These are phyloP conservation scores for Phacellophora camtschatica DNA, from an alignment of 30 jellyfish, hydroid and myxozoan genomes.

Conservation along the genomic window DNA sequence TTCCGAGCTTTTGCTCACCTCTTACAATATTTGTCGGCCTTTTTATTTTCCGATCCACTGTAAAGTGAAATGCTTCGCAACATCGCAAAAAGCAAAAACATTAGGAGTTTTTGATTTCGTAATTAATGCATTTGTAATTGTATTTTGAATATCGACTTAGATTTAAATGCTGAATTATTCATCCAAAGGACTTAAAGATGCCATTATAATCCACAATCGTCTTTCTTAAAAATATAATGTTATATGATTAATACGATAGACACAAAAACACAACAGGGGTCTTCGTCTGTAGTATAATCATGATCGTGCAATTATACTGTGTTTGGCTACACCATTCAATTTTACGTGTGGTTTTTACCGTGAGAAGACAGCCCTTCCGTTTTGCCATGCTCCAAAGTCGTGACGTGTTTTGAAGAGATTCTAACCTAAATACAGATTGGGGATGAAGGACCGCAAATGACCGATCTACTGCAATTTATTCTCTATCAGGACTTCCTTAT, in stretches of 20 bases:
- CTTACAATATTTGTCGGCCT: too few species aligned
- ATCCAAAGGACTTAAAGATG: slow-evolving; percentile 23
- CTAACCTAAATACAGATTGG: neutral
- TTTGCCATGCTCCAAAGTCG: slow-evolving; percentile 17
- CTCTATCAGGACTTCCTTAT: slow-evolving; percentile 8
- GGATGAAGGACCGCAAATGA: neutral
- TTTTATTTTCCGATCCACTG: too few species aligned
- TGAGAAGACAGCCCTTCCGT: slow-evolving; percentile 20
- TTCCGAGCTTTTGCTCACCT: too few species aligned
- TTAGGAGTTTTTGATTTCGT: too few species aligned
- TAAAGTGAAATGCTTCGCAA: too few species aligned
- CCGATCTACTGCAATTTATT: neutral
- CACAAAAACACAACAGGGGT: slow-evolving; percentile 2
- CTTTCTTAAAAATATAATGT: slow-evolving; percentile 1
- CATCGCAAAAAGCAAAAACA: too few species aligned
- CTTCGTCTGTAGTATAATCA: neutral
- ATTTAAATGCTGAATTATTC: too few species aligned
- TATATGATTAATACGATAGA: slow-evolving; percentile 5
- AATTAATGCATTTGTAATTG: too few species aligned
- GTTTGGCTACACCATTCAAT: neutral
- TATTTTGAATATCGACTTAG: too few species aligned
- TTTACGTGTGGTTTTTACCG: neutral
- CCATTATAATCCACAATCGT: slow-evolving; percentile 36
- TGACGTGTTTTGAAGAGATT: neutral
- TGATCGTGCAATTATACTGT: neutral